Base-by-base conservation (phyloP, 1,140 invertebrate species). In the Coptotermes formosanus region DNA sequence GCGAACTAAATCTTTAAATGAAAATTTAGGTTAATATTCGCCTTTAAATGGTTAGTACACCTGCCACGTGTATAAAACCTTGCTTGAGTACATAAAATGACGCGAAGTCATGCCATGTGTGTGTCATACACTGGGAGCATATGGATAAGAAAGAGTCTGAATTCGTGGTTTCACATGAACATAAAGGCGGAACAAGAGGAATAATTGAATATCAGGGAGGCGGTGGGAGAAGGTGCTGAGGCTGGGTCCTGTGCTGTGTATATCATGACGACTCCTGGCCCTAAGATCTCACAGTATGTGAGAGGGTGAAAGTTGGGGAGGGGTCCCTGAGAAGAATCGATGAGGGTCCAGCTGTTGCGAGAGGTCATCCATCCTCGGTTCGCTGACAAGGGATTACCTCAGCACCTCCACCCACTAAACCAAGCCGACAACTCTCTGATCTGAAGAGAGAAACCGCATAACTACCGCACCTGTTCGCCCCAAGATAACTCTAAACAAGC, bases 301-400 rank as follows among this genome's bases (percentile, higher is more conserved):
- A 43, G 38, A 44, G 82, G 43, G 82, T 11, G 82, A 25, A 45
- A 45, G 8, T 12, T 45, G 16, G 48, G 48, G 30, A 45, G 16
- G 48, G n/a, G 32, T 21, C 48, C 83, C n/a, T 84, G 83, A 64
- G 83, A 84, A 84, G 83, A 84, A 84, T 84, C 83, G 83, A 84
- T 84, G 83, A 52, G 30, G 83, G 83, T 55, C 83, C 83, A 84
- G 83, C 44, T 84, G 83, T 64, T 84, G 82, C 82, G 82, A 55
- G 82, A 64, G 83, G 83, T 84, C 83, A 84, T 84, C 83, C 83
- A 84, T 84, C 83, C 23, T 84, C 64, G 64, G 83, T 52, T 45
- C 14, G 83, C 83, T 84, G 83, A 84, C 83, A 84, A 84, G 83
- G 83, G 83, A 84, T 84, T 84, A 84, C 83, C 30, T 38, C 83